Evolutionary conservation across 2,888 invertebrate species (phyloP).

Genomic region (Xestia sexstrigata): DNA sequence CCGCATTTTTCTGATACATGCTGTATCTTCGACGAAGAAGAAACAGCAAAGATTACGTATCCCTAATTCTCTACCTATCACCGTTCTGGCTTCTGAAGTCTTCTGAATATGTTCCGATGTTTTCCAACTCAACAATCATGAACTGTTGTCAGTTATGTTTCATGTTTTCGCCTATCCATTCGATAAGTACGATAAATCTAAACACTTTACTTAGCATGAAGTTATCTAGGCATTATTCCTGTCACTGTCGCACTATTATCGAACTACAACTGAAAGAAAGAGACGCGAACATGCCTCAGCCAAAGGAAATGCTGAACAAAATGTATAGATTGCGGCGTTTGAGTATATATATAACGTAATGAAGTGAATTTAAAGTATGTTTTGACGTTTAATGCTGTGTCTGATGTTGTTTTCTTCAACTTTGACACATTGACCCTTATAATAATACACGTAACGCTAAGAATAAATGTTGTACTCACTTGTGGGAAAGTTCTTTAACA

Average conservation of each 20-base stretch:
- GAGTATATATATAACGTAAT: slow-evolving; percentile 19
- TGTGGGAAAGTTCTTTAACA: slow-evolving; percentile 34
- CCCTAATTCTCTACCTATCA: background rate
- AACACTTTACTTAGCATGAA: background rate
- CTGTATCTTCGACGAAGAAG: background rate
- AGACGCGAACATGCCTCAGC: background rate
- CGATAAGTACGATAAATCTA: background rate
- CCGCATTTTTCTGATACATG: background rate
- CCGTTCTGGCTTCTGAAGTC: background rate
- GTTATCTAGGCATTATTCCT: background rate
- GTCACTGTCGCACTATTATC: background rate
- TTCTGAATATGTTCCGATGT: background rate
- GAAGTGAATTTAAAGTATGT: slow-evolving; percentile 9
- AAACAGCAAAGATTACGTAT: background rate
- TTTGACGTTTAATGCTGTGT: slow-evolving; percentile 37
- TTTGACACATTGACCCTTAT: slow-evolving; percentile 44
- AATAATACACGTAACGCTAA: slow-evolving; percentile 41
- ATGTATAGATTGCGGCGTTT: background rate
- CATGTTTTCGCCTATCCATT: background rate
- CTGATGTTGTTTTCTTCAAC: slow-evolving; percentile 34
- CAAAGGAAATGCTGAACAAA: background rate
- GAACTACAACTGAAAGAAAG: slow-evolving; percentile 1
- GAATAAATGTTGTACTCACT: slow-evolving; percentile 38
- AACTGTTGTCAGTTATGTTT: slow-evolving; percentile 12
- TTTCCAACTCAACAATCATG: slow-evolving; percentile 1